phyloP scores from a whole-genome alignment of 2,888 invertebrate species.

The Allygus modestus region DNA sequence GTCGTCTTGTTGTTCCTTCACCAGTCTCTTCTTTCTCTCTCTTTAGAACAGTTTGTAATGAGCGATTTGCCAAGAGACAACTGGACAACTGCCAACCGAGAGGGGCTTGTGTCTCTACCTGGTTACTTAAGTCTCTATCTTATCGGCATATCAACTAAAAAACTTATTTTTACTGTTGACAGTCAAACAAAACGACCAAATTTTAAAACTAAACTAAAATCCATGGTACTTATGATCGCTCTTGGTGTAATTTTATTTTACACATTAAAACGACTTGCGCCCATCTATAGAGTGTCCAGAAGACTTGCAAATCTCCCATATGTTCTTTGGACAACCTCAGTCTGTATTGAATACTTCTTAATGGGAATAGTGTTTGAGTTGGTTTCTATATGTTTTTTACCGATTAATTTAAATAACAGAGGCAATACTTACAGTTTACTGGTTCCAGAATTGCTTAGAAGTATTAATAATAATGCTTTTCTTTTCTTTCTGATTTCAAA shows the following conservation, averaged over 20 bases:
- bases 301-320: slow-evolving; percentile 91
- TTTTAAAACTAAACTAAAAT: slow-evolving; percentile 70
- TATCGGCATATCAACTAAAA: slow-evolving; percentile 82
- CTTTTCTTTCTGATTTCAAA: slow-evolving; percentile 57
- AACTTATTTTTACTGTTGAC: slow-evolving; percentile 72
- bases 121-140: slow-evolving; percentile 93
- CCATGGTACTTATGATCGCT: slow-evolving; percentile 66
- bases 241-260: slow-evolving; percentile 75
- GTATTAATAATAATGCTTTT: slow-evolving; percentile 78
- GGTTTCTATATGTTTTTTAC: slow-evolving; percentile 73
- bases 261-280: slow-evolving; percentile 75
- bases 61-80: slow-evolving; percentile 77
- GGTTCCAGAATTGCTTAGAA: slow-evolving; percentile 81
- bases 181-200: slow-evolving; percentile 37
- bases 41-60: slow-evolving; percentile 86
- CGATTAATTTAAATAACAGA: slow-evolving; percentile 55
- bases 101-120: slow-evolving; percentile 90
- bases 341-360: slow-evolving; percentile 78
- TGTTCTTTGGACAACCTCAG: slow-evolving; percentile 85
- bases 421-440: not conserved
- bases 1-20: slow-evolving; percentile 80
- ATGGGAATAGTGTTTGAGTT: slow-evolving; percentile 79
- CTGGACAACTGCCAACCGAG: slow-evolving; percentile 90
- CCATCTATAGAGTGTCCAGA: slow-evolving; percentile 82
- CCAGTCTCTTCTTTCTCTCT: slow-evolving; percentile 80